phyloP scores from a whole-genome alignment of 2,888 invertebrate genomes.

The Melanchra persicariae region DNA sequence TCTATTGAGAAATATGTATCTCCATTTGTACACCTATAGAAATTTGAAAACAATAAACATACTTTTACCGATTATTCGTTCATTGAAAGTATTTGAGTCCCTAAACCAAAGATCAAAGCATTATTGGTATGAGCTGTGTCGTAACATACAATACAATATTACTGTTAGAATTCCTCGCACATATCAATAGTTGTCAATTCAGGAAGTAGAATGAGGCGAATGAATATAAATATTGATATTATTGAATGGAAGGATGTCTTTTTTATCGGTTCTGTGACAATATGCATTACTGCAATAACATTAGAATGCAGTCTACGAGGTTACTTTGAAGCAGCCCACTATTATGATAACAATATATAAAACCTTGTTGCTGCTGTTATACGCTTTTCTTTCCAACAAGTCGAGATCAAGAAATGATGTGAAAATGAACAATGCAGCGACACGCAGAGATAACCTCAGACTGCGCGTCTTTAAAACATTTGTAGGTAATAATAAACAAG shows the following conservation, averaged over 20 bases:
- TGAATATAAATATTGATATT: slow-evolving; percentile 29
- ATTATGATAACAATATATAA: slow-evolving; percentile 2
- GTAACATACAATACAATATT: background rate
- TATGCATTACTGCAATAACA: background rate
- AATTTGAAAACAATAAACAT: background rate
- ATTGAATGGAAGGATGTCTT: slow-evolving; percentile 9
- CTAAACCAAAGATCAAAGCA: background rate
- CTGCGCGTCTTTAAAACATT: background rate
- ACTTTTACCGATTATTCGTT: background rate
- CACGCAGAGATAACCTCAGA: slow-evolving; percentile 19
- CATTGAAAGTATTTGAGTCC: background rate
- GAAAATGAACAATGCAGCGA: too few species aligned
- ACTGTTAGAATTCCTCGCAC: slow-evolving; percentile 23
- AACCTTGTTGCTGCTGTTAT: too few species aligned
- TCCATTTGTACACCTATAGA: background rate
- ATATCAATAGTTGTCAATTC: slow-evolving; percentile 13
- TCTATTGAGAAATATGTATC: background rate
- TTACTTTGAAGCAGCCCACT: background rate
- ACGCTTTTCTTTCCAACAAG: background rate
- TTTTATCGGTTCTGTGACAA: slow-evolving; percentile 14
- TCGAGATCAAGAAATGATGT: slow-evolving; percentile 1
- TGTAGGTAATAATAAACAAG: slow-evolving; percentile 11
- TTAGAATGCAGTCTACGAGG: background rate
- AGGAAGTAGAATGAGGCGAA: slow-evolving; percentile 20
- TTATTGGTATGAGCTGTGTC: background rate